Evolutionary conservation across 1,140 invertebrate genomes (phyloP).

Genomic region (Phymastichus coffea): DNA sequence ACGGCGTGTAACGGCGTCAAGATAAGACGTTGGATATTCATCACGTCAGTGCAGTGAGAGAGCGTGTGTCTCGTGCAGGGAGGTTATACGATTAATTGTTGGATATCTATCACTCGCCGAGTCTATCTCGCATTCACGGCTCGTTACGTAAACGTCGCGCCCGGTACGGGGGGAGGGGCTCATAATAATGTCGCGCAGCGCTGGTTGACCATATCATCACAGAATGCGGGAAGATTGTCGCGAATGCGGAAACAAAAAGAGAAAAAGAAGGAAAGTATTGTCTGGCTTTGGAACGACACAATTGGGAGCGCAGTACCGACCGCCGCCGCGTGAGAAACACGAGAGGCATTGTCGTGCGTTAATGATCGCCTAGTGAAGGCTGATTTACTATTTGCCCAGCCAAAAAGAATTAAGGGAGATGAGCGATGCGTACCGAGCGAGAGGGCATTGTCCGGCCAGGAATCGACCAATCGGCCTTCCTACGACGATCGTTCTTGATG

Average conservation of each 20-base stretch:
- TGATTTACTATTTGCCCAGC: neutral
- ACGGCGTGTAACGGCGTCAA: neutral
- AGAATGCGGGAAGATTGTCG: slow-evolving; percentile 44
- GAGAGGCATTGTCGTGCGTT: no score
- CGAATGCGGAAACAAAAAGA: slow-evolving; percentile 31
- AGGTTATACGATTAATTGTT: slow-evolving; percentile 42
- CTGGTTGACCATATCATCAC: neutral
- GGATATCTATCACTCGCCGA: slow-evolving; percentile 33
- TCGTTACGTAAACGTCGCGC: slow-evolving; percentile 40
- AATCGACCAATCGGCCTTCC: no score
- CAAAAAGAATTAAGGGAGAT: slow-evolving; percentile 4
- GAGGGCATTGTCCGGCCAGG: neutral
- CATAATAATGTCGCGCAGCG: slow-evolving; percentile 34
- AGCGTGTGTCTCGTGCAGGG: no score
- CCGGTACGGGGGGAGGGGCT: no score
- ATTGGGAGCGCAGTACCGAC: no score
- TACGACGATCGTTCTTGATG: no score
- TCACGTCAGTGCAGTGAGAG: slow-evolving; percentile 25
- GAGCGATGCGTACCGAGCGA: neutral
- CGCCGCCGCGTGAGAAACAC: no score
- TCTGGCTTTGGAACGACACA: no score
- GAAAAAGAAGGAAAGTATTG: no score
- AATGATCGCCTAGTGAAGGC: no score
- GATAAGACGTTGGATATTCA: slow-evolving; percentile 27
- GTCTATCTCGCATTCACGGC: slow-evolving; percentile 40